A percentile compares a stretch with the other conserved stretches of the same genome.
phyloP scores from a whole-genome alignment of 2,113 vertebrate species.

The Leiothrix lutea region DNA sequence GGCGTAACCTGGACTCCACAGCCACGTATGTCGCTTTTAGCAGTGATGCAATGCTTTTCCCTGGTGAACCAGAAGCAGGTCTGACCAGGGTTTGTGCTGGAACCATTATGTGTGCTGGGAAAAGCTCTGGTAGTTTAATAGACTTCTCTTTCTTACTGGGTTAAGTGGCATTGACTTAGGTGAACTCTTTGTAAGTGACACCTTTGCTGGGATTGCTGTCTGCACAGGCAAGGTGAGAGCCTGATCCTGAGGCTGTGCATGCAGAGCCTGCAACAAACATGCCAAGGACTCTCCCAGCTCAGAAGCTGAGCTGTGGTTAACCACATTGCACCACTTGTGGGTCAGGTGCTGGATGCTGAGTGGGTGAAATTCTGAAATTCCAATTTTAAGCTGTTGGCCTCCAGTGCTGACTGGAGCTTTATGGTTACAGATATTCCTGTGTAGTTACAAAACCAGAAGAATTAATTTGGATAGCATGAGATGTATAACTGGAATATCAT shows the following conservation, averaged over 20 bases:
- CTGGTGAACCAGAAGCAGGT: not conserved
- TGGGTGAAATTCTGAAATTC: not conserved
- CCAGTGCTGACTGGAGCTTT: not conserved
- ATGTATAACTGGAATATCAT: not conserved
- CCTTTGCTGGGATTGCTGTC: not conserved
- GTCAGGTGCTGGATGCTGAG: not conserved
- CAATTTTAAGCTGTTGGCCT: not conserved
- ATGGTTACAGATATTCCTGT: not conserved
- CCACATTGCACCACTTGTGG: fast-evolving
- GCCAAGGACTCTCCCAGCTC: not conserved
- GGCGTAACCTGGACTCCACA: not conserved
- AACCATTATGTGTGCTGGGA: not conserved
- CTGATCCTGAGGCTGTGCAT: not conserved
- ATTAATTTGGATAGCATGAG: not conserved
- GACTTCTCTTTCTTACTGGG: not conserved
- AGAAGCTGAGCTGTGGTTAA: not conserved
- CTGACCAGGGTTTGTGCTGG: not conserved
- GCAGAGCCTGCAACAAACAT: not conserved
- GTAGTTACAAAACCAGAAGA: not conserved
- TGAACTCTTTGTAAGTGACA: not conserved
- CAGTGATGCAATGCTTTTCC: not conserved
- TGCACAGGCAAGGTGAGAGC: not conserved
- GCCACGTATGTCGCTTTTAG: not conserved
- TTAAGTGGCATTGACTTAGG: not conserved
- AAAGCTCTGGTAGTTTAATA: not conserved